Base-by-base conservation (phyloP, 2,113 vertebrate genomes). In the Murina feae region DNA sequence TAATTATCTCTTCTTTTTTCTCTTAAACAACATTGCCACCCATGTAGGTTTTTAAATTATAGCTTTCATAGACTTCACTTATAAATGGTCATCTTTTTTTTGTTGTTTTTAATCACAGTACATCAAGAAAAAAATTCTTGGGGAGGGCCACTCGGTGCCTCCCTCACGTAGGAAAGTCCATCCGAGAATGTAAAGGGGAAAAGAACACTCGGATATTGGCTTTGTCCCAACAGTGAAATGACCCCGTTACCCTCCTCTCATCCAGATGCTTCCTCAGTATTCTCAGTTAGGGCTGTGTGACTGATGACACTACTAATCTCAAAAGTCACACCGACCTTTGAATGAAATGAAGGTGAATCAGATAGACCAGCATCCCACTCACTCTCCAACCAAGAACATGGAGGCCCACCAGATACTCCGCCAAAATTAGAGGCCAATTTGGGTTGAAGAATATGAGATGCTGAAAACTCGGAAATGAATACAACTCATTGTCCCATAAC, bases 21-120 rank as follows among this genome's bases (percentile, higher is more conserved):
- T 90, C 87, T 95, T 92, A 65, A 96, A 95, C 92, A 96, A 88
- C 82, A 96, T 49, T 90, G 74, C 39, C 93, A 92, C 95, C 97
- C 37, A 85, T 95, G 74, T 84, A 60, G 65, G 74, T 80, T 92
- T 96, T 95, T 69, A 95, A 90, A 87, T 91, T 95, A 90, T 6
- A 95, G 78, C 83, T 95, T 97, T 81, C 84, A 44, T 58, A 89
- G 71, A n/a, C 58, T 84, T 90, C 75, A 35, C 69, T 94, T 89
- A 89, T 84, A 69, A 86, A 90, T 47, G 16, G 30, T 37, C 83
- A 65, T 63, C 49, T 80, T 51, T 58, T 47, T 68, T 25, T 51
- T n/a, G 49, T 44, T 32, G 42, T 84, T 47, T 60, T 35, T 5
- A 83, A 82, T 86, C 14, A 9, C 20, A 95, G 28, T 74, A 71